Base-by-base conservation (phyloP, 2,888 invertebrate species). In the Harpalus rubripes region DNA sequence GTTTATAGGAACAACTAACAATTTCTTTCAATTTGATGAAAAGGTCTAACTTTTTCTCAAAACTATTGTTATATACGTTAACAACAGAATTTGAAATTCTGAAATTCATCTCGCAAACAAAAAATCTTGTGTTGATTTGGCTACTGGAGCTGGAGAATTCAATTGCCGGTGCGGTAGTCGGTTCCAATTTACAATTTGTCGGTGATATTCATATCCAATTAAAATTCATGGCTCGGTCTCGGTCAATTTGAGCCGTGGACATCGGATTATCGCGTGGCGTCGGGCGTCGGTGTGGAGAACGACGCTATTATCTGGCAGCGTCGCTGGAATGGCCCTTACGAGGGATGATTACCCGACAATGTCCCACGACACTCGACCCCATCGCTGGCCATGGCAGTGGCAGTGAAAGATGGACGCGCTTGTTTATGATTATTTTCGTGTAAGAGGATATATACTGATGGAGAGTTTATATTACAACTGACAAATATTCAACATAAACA, bases 201-300 rank as follows among this genome's bases (percentile, higher is more conserved):
- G 68, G 39, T 15, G 68, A 74, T 74, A 74, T 74, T 74, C 72
- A 74, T 74, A 74, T 44, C 72, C 72, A 74, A 74, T 74, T 74
- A 74, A 74, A 74, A 74, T 74, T 74, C 72, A 74, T 74, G 44
- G 72, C 41, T 44, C 72, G 72, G n/a, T 74, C 44, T 74, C 72
- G 72, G 72, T 74, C 72, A 74, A 74, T 74, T 74, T 74, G 72
- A 74, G 18, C 72, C 10, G 72, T 74, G 72, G 72, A 44, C 41
- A 74, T 10, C 18, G 72, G 72, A 74, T 74, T 74, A 74, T 41
- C 44, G 44, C 26, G 15, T 6, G 16, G 68, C 5, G 32, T 15
- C 32, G 32, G 41, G 16, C 41, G 68, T n/a, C 18, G 68, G 68
- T 15, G 16, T 32, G 6, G 32, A 16, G 15, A 74, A 74, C 72